A percentile compares a stretch with the other conserved stretches of the same genome.
Conservation (phyloP, 2,888 invertebrate species). For the Ceriagrion tenellum region DNA sequence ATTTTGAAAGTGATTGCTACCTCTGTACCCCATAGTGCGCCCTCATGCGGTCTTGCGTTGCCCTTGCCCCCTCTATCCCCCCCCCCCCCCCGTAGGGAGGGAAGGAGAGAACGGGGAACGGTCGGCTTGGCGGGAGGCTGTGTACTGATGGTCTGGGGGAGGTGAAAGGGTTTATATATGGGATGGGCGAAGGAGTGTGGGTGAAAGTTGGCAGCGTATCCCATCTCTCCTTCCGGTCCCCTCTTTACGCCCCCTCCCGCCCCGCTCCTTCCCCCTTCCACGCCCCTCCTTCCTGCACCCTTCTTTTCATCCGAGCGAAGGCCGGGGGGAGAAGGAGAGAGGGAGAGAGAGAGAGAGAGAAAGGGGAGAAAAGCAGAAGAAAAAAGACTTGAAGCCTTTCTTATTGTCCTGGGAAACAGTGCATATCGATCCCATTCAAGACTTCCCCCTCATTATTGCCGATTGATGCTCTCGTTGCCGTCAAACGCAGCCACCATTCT, state of each 20-base stretch:
- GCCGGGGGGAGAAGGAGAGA: not conserved
- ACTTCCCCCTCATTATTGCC: not conserved
- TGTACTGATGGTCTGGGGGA: not conserved
- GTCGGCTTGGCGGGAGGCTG: not conserved
- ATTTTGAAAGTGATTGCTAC: too few species aligned
- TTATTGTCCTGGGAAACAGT: not conserved
- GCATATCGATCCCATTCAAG: constrained; percentile 1
- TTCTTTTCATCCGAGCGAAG: not conserved
- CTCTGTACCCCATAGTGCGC: too few species aligned
- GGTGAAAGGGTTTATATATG: too few species aligned
- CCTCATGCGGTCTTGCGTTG: not conserved
- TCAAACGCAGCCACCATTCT: not conserved
- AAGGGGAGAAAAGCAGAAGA: not conserved
- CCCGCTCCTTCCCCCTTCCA: not conserved
- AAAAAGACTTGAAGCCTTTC: not conserved
- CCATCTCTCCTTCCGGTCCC: not conserved
- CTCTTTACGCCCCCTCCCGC: not conserved
- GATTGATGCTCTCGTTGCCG: not conserved
- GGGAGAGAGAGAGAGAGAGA: too few species aligned
- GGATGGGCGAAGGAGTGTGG: not conserved
- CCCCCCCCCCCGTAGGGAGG: not conserved
- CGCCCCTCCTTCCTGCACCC: not conserved
- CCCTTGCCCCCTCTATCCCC: too few species aligned
- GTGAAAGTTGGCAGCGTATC: constrained; percentile 14
- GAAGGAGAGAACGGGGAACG: not conserved